These are phyloP conservation scores for Syndactyla subalaris DNA, from an alignment of 2,797 vertebrate genomes.

Conservation along the genomic window DNA sequence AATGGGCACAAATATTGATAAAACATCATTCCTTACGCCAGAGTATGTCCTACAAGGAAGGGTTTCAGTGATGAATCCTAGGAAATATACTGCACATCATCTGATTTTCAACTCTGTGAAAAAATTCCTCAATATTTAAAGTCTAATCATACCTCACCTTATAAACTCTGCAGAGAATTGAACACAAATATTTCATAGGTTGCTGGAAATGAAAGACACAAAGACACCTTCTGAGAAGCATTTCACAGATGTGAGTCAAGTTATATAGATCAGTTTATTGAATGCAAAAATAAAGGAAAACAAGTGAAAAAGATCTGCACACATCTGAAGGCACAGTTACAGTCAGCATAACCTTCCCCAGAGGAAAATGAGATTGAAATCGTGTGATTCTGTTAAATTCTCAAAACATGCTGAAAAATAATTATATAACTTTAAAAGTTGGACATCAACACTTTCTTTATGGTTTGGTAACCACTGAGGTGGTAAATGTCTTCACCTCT, in stretches of 20 bases:
- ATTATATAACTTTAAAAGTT: neutral
- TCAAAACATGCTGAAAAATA: neutral
- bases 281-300: neutral
- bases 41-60: neutral
- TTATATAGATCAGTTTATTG: neutral
- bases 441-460: neutral
- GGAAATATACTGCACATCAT: neutral
- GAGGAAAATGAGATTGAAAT: neutral
- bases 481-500: neutral
- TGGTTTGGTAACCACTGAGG: neutral
- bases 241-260: neutral
- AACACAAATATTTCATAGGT: neutral
- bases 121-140: neutral
- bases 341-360: neutral
- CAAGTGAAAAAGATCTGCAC: neutral
- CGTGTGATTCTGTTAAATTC: neutral
- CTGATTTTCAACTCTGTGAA: neutral
- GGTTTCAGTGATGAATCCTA: neutral
- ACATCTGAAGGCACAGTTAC: neutral
- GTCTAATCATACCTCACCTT: neutral
- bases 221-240: neutral
- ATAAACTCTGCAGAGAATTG: neutral
- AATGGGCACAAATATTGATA: constrained; percentile 18
- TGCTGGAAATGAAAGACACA: neutral
- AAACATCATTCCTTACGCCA: neutral